Conservation (phyloP, 2,888 invertebrate species). For the Brachypalpus laphriformis region DNA sequence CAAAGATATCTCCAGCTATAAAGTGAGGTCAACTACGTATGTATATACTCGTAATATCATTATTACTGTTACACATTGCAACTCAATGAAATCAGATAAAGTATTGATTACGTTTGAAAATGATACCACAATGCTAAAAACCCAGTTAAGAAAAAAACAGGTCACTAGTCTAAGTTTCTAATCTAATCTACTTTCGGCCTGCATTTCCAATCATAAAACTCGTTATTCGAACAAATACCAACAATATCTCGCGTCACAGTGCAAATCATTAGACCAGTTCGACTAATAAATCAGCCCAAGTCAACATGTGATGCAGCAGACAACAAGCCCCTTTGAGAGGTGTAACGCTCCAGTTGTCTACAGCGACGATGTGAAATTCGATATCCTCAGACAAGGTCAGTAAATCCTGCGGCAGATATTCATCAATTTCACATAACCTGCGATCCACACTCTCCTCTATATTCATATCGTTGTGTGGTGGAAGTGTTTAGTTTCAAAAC, state of each 20-base stretch:
- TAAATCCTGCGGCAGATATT: conserved; percentile 59
- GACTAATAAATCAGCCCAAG: background rate
- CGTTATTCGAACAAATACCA: conserved; percentile 31
- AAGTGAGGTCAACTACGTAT: no score
- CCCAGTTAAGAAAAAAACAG: conserved; percentile 25
- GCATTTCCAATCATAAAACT: conserved; percentile 48
- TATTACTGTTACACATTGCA: conserved; percentile 1
- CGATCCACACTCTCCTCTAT: conserved; percentile 51
- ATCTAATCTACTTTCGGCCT: conserved; percentile 42
- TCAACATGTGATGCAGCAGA: conserved; percentile 20
- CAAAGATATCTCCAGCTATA: no score
- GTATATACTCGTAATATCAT: no score
- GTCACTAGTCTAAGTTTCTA: conserved; percentile 26
- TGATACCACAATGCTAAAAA: background rate
- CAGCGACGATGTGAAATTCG: conserved; percentile 49
- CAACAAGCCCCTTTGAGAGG: conserved; percentile 48
- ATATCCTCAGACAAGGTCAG: conserved; percentile 64
- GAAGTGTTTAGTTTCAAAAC: conserved; percentile 57
- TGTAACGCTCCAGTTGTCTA: conserved; percentile 66
- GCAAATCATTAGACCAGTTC: conserved; percentile 36
- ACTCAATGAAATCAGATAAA: background rate
- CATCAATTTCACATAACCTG: conserved; percentile 53
- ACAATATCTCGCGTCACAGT: conserved; percentile 13
- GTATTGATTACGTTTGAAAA: background rate
- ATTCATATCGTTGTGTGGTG: background rate